phyloP scores from a whole-genome alignment of 1,140 invertebrate genomes.

The Holcopasites calliopsidis region DNA sequence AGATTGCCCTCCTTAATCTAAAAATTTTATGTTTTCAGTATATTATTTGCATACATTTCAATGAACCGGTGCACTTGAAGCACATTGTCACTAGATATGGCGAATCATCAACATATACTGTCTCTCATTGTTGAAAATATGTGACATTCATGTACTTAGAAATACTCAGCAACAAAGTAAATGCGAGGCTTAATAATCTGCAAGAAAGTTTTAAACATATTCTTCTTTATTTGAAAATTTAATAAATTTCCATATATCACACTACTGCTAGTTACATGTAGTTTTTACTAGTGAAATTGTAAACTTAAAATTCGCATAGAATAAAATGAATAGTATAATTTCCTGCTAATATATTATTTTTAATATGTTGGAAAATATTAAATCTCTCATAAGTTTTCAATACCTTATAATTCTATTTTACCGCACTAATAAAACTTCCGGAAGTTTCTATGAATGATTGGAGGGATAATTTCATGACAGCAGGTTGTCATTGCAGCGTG shows the following conservation, averaged over 20 bases:
- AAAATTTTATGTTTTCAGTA: neutral
- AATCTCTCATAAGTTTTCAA: neutral
- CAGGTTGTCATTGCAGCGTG: neutral
- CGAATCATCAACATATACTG: neutral
- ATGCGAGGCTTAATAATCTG: neutral
- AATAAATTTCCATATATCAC: neutral
- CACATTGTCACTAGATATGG: neutral
- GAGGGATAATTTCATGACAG: neutral
- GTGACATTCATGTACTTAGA: neutral
- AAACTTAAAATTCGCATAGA: neutral
- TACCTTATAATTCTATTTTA: neutral
- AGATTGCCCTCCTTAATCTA: neutral
- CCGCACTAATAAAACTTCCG: neutral
- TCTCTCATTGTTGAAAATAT: neutral
- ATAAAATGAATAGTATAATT: neutral
- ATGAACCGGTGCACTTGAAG: constrained; percentile 3
- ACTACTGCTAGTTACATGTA: neutral
- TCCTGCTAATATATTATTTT: neutral
- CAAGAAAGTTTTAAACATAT: neutral
- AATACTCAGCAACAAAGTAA: neutral
- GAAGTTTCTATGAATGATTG: neutral
- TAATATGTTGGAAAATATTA: neutral
- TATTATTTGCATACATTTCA: constrained; percentile 18
- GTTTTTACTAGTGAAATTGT: neutral
- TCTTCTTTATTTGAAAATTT: neutral